A percentile compares a stretch with the other conserved stretches of the same genome.
These are phyloP conservation scores for Sisor rabdophorus DNA, from an alignment of 2,113 vertebrate genomes.

Conservation along the genomic window DNA sequence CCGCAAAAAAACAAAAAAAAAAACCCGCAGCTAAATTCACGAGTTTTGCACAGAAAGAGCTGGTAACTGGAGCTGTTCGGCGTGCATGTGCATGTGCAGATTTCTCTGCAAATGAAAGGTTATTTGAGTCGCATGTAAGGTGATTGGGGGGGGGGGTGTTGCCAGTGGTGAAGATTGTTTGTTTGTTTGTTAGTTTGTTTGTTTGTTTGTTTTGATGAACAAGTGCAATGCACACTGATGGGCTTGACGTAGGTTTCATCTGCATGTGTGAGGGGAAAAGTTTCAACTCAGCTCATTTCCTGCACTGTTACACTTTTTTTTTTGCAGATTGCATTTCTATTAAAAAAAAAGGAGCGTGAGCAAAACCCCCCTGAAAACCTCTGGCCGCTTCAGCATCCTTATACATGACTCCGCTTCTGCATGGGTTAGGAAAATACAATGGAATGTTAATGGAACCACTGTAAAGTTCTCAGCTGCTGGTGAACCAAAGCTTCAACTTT, in stretches of 20 bases:
- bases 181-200: not conserved
- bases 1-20: conserved; percentile 33
- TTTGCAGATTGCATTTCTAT: not conserved
- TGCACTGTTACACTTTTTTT: not conserved
- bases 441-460: not conserved
- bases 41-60: conserved; percentile 68
- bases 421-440: not conserved
- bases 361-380: not conserved
- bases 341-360: not conserved
- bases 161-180: no score
- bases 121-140: not conserved
- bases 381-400: not conserved
- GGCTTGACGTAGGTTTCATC: not conserved
- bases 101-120: not conserved
- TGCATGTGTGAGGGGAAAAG: not conserved
- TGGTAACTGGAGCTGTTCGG: conserved; percentile 60
- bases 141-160: no score
- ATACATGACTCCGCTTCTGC: no score
- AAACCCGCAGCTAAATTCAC: conserved; percentile 58
- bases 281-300: not conserved
- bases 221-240: conserved; percentile 13
- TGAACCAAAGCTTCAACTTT: no score
- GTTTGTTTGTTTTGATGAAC: not conserved
- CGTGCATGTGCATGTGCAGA: conserved; percentile 22
- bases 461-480: not conserved